Evolutionary conservation across 1,140 invertebrate genomes (phyloP), one percentile per base, ranked within the genome.

Genomic region (Oncopodura yosiiana): DNA sequence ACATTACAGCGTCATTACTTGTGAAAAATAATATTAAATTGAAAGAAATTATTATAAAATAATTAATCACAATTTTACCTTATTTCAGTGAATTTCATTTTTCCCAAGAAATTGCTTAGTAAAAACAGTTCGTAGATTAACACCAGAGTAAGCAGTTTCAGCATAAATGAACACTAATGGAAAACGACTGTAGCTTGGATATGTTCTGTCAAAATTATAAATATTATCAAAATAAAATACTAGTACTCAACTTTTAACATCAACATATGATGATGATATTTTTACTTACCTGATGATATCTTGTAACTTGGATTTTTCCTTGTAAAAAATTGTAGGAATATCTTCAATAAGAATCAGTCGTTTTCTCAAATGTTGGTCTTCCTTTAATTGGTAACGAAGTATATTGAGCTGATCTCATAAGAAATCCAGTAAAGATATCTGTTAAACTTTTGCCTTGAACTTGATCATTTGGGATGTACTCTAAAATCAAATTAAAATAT

Each of bases 311-410:
- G 18, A 21, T 8, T 30, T 11, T 21, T 63, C 52, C 19, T 27
- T 49, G 24, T 57, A 63, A 41, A 60, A 58, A 3, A 30, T 37
- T 21, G 54, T 60, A 9, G 61, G 61, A 43, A 63, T 38, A 44
- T 63, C 61, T 32, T 63, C 61, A 1, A 63, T 49, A 2, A 63
- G 3, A 26, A 56, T 45, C 0, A 63, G n/a, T 12, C 24, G 9
- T n/a, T 51, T 18, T 19, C n/a, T 49, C 4, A n/a, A 6, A 32
- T 5, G 1, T 8, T 2, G n/a, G 19, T 12, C 14, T 21, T n/a
- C 53, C 54, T 37, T 58, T 62, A 6, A 63, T 30, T 37, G 58
- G 58, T 16, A 63, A 44, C 1, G 61, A 16, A 2, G 23, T 16
- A 37, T 60, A 63, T 21, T 55, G 53, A 5, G 54, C 45, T n/a